Evolutionary conservation across 1,140 invertebrate species (phyloP), one percentile per base, ranked within the genome.

Genomic region (Drosophila leontia): DNA sequence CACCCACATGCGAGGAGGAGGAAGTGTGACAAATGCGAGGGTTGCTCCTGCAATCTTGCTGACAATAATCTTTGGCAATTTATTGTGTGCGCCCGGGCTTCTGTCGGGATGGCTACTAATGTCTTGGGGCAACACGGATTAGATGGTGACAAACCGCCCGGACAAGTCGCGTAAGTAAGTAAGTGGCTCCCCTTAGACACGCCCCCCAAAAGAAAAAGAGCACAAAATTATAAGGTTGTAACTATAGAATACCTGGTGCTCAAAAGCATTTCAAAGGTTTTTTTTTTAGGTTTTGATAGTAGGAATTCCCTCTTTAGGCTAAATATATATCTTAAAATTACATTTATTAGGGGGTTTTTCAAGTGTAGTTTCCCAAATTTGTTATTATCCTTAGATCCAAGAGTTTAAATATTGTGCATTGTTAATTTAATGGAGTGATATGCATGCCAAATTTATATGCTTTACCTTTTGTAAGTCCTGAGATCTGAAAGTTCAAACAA

Each of bases 31-130:
- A 75, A 85, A 85, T 86, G 76, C 71, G 80, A 80, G 84, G 78
- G 84, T 88, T 78, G 84, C 60, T 50, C 48, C 42, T 58, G 68
- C 79, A 74, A 80, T 63, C 68, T 88, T 63, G 76, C 68, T 78
- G 84, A 84, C 84, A 71, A 88, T 88, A 87, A 87, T 88, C 84
- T 87, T 84, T 80, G 75, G 77, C 84, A 84, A 87, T 87, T 87
- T 87, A 87, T 87, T 84, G 79, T 79, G 55, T 41, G 8, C 13
- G 32, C 39, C 12, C 8, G 23, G 26, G 41, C 42, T 53, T 50
- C 6, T 29, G 39, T 53, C 29, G 62, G 48, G 41, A 39, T 80
- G 67, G 81, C 61, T 69, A 70, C 61, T 69, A 70, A 87, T 83
- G 84, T 69, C 76, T 77, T 68, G 81, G 78, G 81, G 71, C 84